A percentile compares a stretch with the other conserved stretches of the same genome.
Evolutionary conservation across 2,113 vertebrate species (phyloP).

Genomic region (Brienomyrus longianalis): DNA sequence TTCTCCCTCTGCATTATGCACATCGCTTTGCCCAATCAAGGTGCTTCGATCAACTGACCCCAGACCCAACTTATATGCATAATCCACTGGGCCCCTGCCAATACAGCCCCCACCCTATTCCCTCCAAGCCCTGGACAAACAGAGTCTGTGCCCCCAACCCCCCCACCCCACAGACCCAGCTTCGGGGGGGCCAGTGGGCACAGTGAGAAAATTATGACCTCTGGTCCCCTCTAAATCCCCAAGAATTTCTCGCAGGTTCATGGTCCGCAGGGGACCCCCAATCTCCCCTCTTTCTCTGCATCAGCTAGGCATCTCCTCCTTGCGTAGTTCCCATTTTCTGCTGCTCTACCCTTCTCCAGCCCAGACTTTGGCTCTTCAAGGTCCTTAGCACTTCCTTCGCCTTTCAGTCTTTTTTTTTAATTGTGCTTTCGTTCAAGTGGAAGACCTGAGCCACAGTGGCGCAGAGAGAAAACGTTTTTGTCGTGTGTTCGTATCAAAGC

Average conservation of each 20-base stretch:
- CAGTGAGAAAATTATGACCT: conserved; percentile 76
- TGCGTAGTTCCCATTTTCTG: conserved; percentile 34
- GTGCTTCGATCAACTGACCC: neutral
- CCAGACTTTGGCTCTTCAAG: conserved; percentile 51
- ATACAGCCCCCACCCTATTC: conserved; percentile 47
- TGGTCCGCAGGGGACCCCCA: conserved; percentile 46
- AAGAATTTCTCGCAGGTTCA: conserved; percentile 66
- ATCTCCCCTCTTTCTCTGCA: conserved; percentile 43
- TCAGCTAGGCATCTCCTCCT: conserved; percentile 43
- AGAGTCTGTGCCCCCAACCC: neutral
- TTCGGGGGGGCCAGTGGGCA: conserved; percentile 49
- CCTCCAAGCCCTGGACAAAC: conserved; percentile 43
- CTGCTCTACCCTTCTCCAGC: conserved; percentile 19
- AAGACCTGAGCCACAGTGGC: conserved; percentile 26
- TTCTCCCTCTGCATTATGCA: neutral
- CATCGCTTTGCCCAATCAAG: too few species aligned
- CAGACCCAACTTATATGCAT: conserved; percentile 52
- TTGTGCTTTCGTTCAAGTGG: conserved; percentile 30
- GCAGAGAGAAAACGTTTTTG: conserved; percentile 54
- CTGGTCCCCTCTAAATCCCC: conserved; percentile 67
- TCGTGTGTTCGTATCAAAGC: conserved; percentile 44
- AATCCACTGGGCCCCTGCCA: conserved; percentile 57
- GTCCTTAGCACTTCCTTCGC: conserved; percentile 59
- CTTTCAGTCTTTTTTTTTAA: conserved; percentile 40
- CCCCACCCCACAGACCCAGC: conserved; percentile 38